A percentile compares a stretch with the other conserved stretches of the same genome.
These are phyloP conservation scores for Thyatira batis DNA, from an alignment of 2,888 invertebrate species.

Conservation along the genomic window DNA sequence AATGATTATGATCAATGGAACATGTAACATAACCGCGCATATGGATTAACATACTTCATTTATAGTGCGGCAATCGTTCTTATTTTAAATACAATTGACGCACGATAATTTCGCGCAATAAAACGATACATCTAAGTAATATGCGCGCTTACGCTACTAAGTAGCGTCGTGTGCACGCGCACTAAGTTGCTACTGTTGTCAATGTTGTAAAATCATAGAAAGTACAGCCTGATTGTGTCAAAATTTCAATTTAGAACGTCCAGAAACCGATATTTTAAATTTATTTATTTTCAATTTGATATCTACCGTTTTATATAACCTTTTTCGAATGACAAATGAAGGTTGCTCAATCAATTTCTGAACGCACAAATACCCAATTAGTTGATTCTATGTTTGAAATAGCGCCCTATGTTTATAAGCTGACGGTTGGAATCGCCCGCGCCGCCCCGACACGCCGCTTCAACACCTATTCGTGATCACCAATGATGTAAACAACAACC, in stretches of 20 bases:
- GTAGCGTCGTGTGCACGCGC: conserved; percentile 68
- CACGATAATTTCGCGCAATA: conserved; percentile 7
- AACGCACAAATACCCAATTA: conserved; percentile 34
- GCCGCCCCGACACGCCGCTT: conserved; percentile 59
- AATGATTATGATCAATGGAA: conserved; percentile 23
- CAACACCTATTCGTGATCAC: conserved; percentile 46
- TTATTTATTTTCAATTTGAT: neutral
- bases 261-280: conserved; percentile 11
- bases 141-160: conserved; percentile 45
- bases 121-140: conserved; percentile 15
- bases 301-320: neutral
- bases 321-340: neutral
- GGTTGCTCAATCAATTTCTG: conserved; percentile 36
- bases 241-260: conserved; percentile 10
- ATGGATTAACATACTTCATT: neutral
- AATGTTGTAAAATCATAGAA: conserved; percentile 55
- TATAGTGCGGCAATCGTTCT: neutral
- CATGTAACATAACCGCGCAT: conserved; percentile 30
- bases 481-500: conserved; percentile 66
- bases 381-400: conserved; percentile 14
- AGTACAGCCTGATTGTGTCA: conserved; percentile 38
- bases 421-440: conserved; percentile 24
- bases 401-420: conserved; percentile 20
- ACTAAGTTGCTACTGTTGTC: conserved; percentile 70
- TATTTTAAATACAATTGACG: conserved; percentile 13